phyloP scores from a whole-genome alignment of 2,888 invertebrate species.

The Hirtodrosophila histrioides region DNA sequence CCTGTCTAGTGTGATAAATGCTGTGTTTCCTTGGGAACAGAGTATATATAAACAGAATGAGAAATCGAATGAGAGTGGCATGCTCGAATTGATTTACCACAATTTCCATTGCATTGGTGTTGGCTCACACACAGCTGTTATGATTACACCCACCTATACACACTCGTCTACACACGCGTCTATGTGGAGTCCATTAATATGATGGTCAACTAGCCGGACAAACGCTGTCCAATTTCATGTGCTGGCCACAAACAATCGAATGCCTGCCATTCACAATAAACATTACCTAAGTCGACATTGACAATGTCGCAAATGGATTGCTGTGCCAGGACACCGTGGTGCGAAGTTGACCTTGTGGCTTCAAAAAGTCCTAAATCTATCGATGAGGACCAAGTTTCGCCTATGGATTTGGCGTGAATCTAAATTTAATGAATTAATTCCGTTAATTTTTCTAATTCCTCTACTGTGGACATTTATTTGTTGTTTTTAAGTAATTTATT shows the following conservation, averaged over 20 bases:
- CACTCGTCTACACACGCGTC: slow-evolving; percentile 9
- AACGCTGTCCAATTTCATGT: slow-evolving; percentile 32
- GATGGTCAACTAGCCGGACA: slow-evolving; percentile 48
- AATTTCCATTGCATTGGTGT: slow-evolving; percentile 31
- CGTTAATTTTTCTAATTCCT: too few species aligned
- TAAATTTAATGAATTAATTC: too few species aligned
- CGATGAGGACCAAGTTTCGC: too few species aligned
- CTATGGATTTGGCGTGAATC: background rate
- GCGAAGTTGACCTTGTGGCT: background rate
- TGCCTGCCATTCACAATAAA: slow-evolving; percentile 31
- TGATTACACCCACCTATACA: slow-evolving; percentile 12
- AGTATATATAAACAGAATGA: background rate
- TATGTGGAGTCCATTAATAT: slow-evolving; percentile 58
- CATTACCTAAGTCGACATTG: slow-evolving; percentile 48
- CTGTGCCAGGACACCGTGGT: slow-evolving; percentile 19
- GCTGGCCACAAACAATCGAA: slow-evolving; percentile 12
- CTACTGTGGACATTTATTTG: too few species aligned
- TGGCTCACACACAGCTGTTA: slow-evolving; percentile 11
- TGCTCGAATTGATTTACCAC: slow-evolving; percentile 47
- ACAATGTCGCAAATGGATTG: slow-evolving; percentile 50
- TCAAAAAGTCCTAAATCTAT: too few species aligned
- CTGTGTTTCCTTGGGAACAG: too few species aligned
- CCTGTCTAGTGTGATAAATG: too few species aligned
- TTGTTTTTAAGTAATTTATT: too few species aligned
- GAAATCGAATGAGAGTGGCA: slow-evolving; percentile 15